Evolutionary conservation across 2,797 vertebrate species (phyloP), one percentile per base, ranked within the genome.

Genomic region (Bucorvus abyssinicus): DNA sequence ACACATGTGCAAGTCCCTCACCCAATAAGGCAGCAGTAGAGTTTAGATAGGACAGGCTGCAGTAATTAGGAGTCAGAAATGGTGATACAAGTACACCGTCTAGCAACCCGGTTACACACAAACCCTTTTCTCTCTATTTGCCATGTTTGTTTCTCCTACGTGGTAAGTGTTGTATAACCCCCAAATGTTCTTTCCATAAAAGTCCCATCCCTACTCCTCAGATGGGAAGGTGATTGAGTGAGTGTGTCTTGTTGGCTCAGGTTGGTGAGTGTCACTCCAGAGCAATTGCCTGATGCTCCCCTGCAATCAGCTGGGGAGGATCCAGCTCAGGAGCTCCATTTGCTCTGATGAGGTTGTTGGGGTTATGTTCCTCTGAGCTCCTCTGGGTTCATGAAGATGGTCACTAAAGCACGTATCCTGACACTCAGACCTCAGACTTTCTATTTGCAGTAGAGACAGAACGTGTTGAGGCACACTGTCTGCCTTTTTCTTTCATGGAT

Each of bases 401-500:
- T 14, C 34, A 22, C 9, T 73, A 65, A 53, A 60, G 12, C 42
- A 57, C 19, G 23, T 45, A 36, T 34, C 22, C 71, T 87, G 40
- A 73, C 32, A 30, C 1, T n/a, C 24, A 73, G 23, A 55, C 27
- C 32, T 83, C 34, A 15, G 42, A 44, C 4, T 12, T 61, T 26
- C 21, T 61, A 10, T 68, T 78, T 73, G 29, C 42, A 27, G 24
- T 11, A 42, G 45, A 53, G 18, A 24, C 40, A 70, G 29, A 82
- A 76, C 0, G 0, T 36, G 30, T 59, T 0, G 1, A 69, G 47
- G 11, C 9, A 49, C 26, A 9, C 10, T 40, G 18, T 27, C 40
- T 59, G 22, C 47, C 36, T 34, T 65, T 83, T 60, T 70, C 26
- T 65, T 87, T 55, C 34, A 55, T 40, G 36, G 19, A 34, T 40